Conservation (phyloP, 2,888 invertebrate species). For the Torymus auratus region DNA sequence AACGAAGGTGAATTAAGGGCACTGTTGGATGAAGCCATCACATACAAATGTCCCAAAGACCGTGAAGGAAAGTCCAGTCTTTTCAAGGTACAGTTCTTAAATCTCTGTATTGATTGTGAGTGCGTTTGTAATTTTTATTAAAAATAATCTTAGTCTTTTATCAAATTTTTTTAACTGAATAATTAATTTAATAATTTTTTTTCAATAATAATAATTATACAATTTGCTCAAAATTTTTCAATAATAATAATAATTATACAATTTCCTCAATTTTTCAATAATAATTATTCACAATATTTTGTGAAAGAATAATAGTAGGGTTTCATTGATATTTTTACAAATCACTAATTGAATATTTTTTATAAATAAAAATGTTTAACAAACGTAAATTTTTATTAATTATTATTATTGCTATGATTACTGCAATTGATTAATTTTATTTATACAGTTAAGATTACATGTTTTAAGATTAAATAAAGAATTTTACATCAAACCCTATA, state of each 20-base stretch:
- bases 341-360: neutral
- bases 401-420: neutral
- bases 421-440: neutral
- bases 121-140: conserved; percentile 31
- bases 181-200: neutral
- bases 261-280: too few species aligned
- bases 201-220: neutral
- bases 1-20: conserved; percentile 88
- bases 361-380: too few species aligned
- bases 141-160: conserved; percentile 6
- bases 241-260: too few species aligned
- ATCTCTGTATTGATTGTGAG: conserved; percentile 32
- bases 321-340: conserved; percentile 3
- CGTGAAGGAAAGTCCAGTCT: conserved; percentile 89
- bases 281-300: too few species aligned
- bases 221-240: too few species aligned
- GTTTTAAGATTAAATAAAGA: neutral
- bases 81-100: conserved; percentile 82
- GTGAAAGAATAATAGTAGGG: neutral
- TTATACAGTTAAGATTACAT: conserved; percentile 23
- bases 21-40: conserved; percentile 89
- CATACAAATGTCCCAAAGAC: conserved; percentile 90
- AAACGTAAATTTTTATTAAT: too few species aligned
- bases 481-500: conserved; percentile 22
- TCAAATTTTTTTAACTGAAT: conserved; percentile 2